Evolutionary conservation across 2,113 vertebrate species (phyloP).

Genomic region (Myanophis thanlyinensis): DNA sequence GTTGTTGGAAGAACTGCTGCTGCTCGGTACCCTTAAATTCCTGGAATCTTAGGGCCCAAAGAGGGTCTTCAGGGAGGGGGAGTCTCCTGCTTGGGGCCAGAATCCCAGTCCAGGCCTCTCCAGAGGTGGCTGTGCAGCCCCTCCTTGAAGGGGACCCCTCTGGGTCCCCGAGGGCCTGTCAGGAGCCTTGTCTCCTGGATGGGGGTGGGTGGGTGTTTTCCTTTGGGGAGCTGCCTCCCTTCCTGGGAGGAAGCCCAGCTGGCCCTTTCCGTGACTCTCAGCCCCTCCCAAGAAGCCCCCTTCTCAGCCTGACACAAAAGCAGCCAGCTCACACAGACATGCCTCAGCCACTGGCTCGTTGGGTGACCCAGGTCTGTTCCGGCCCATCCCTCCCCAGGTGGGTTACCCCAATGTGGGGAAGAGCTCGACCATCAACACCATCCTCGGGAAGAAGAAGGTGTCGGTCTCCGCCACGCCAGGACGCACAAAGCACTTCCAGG

Average conservation of each 20-base stretch:
- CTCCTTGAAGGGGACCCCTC: neutral
- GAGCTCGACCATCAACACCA: constrained; percentile 97
- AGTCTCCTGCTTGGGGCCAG: neutral
- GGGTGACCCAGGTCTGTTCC: neutral
- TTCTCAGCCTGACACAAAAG: neutral
- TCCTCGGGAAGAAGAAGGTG: constrained; percentile 94
- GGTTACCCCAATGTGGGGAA: constrained; percentile 99
- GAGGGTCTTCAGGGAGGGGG: neutral
- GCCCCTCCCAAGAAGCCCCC: neutral
- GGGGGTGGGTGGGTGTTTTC: too few species aligned
- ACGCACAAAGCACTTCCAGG: constrained; percentile 98
- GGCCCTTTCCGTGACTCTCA: neutral
- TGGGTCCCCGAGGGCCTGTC: neutral
- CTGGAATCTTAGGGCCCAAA: too few species aligned
- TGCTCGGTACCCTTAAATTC: rapidly evolving
- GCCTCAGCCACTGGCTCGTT: neutral
- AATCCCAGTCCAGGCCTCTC: neutral
- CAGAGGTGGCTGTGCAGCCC: neutral
- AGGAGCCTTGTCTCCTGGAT: neutral
- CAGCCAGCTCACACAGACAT: rapidly evolving
- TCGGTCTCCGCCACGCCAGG: constrained; percentile 96
- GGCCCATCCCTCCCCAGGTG: constrained; percentile 69
- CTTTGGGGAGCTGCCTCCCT: neutral
- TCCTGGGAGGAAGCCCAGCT: neutral
- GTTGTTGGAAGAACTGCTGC: too few species aligned